phyloP scores from a whole-genome alignment of 2,113 vertebrate genomes.

The Hippocampus abdominalis region DNA sequence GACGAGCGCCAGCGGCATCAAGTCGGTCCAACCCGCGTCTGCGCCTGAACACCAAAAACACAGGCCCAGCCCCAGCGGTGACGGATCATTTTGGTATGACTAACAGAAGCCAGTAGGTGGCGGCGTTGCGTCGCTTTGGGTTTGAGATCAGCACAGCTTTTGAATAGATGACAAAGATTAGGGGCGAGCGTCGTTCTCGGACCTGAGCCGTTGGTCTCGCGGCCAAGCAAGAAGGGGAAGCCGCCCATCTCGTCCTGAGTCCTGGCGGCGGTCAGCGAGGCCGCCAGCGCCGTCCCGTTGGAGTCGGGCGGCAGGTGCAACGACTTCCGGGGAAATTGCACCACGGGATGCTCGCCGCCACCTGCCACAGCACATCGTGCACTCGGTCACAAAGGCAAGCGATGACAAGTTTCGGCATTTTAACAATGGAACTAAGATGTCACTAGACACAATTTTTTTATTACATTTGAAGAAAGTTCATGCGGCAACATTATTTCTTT shows the following conservation, averaged over 20 bases:
- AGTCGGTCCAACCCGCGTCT: conserved; percentile 81
- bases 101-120: background rate
- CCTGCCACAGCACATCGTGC: conserved; percentile 49
- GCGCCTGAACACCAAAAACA: conserved; percentile 50
- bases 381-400: background rate
- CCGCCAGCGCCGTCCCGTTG: conserved; percentile 85
- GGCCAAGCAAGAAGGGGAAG: conserved; percentile 90
- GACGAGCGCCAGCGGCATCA: conserved; percentile 80
- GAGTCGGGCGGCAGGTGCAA: conserved; percentile 80
- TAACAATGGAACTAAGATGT: too few species aligned
- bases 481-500: background rate
- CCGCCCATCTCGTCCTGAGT: conserved; percentile 80
- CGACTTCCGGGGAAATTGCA: conserved; percentile 87
- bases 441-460: too few species aligned
- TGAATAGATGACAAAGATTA: too few species aligned
- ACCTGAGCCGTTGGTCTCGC: conserved; percentile 85
- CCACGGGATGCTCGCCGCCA: conserved; percentile 85
- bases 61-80: too few species aligned
- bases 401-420: background rate
- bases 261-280: conserved; percentile 84
- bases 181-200: too few species aligned
- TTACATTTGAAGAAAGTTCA: background rate
- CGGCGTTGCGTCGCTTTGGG: too few species aligned
- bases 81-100: too few species aligned
- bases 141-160: too few species aligned